These are phyloP conservation scores for Oophaga pumilio DNA, from an alignment of 2,113 vertebrate genomes.

Conservation along the genomic window DNA sequence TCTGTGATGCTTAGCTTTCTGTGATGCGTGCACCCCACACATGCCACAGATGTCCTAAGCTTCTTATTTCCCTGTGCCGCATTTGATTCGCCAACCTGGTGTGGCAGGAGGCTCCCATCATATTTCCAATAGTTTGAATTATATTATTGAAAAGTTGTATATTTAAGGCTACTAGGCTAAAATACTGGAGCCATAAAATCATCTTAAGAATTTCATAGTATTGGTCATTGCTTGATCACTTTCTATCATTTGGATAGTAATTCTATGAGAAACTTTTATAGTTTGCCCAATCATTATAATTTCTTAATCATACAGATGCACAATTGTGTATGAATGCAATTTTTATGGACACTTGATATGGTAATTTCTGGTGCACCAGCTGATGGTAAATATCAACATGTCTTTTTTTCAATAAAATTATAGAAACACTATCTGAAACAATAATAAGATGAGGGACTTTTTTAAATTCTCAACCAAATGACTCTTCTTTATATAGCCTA, in stretches of 20 bases:
- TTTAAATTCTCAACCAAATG: not conserved
- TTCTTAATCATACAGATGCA: not conserved
- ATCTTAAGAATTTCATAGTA: not conserved
- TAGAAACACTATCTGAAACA: not conserved
- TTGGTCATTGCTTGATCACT: not conserved
- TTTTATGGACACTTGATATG: not conserved
- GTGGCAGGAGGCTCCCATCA: too few relatives aligned
- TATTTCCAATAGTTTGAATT: too few relatives aligned
- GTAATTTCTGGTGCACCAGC: not conserved
- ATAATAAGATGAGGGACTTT: not conserved
- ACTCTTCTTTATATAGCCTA: not conserved
- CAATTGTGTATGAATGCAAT: not conserved
- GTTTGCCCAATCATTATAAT: not conserved
- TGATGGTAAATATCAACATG: not conserved
- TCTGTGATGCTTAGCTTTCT: too few relatives aligned
- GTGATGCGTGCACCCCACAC: too few relatives aligned
- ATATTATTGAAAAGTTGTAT: not conserved
- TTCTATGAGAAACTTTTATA: not conserved
- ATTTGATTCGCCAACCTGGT: too few relatives aligned
- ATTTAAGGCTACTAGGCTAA: not conserved
- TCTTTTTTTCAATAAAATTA: not conserved
- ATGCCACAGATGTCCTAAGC: too few relatives aligned
- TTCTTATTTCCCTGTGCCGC: too few relatives aligned
- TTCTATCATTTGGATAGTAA: not conserved
- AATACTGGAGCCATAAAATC: not conserved